phyloP scores from a whole-genome alignment of 92 coral and sea anemone genomes.

The Bergia puertoricense region DNA sequence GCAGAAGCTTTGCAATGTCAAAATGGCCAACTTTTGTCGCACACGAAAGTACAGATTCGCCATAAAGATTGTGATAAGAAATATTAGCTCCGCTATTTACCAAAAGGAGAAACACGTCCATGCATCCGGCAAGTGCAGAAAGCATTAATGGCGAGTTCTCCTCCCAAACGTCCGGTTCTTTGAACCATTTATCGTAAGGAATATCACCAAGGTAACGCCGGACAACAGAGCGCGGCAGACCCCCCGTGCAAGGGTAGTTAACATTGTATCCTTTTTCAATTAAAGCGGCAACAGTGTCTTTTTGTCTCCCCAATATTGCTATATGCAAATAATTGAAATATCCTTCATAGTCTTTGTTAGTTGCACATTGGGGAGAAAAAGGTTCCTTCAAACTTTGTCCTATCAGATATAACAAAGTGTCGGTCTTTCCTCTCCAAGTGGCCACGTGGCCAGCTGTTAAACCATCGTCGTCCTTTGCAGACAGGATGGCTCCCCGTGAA shows the following conservation, averaged over 20 bases:
- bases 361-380: background rate
- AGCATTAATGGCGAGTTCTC: constrained; percentile 17
- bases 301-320: constrained; percentile 22
- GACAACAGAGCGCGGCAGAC: constrained; percentile 20
- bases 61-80: constrained; percentile 2
- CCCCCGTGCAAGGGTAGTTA: background rate
- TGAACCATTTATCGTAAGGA: constrained; percentile 14
- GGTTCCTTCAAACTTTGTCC: constrained; percentile 9
- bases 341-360: constrained; percentile 2
- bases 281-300: constrained; percentile 18
- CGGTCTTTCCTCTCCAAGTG: constrained; percentile 17
- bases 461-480: constrained; percentile 29
- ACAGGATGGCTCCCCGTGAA: constrained; percentile 7
- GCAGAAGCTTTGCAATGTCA: background rate
- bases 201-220: constrained; percentile 3
- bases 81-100: constrained; percentile 2
- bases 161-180: background rate
- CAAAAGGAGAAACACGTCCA: background rate
- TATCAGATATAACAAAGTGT: constrained; percentile 10
- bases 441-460: constrained; percentile 25
- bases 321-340: constrained; percentile 35
- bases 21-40: constrained; percentile 28
- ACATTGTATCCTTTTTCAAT: constrained; percentile 13
- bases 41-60: background rate
- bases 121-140: background rate